Evolutionary conservation across 2,888 invertebrate genomes (phyloP), one percentile per base, ranked within the genome.

Genomic region (Rhamnusium bicolor): DNA sequence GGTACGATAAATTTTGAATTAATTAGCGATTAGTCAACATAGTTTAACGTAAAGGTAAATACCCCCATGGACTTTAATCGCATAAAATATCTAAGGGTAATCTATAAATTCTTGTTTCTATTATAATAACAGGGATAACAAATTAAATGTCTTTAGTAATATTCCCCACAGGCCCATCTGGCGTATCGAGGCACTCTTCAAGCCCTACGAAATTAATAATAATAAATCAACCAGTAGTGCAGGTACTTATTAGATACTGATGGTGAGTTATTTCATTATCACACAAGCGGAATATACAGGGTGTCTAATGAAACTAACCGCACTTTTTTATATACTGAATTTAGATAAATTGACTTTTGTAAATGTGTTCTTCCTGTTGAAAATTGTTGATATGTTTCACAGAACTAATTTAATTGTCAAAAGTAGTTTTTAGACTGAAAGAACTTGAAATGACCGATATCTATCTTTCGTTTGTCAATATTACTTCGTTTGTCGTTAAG

Each of bases 21-120:
- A 40, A 40, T 40, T n/a, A 40, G 3, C 40, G 40, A 40, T 40
- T 40, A 40, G 40, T 40, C 40, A 40, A 40, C 40, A 40, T 40
- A n/a, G 40, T n/a, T 12, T 12, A n/a, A 10, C 3, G n/a, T 40
- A 1, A 40, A 40, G n/a, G n/a, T 40, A 40, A 4, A 6, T 27
- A 24, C 24, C 54, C 54, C 27, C 14, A n/a, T 21, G 24, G 24
- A 56, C 27, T 16, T 56, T 27, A 27, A 27, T 27, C 54, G 54
- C 54, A 56, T 56, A 56, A 56, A 56, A 56, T 5, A 14, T 56
- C 27, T 56, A 27, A n/a, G 24, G 27, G 54, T n/a, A 12, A 19
- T 27, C 14, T 56, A 56, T 56, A 56, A 27, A 56, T 56, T 56
- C 54, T 56, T 27, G 54, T 56, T n/a, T 14, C 27, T 56, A 14